A percentile compares a stretch with the other conserved stretches of the same genome.
phyloP scores from a whole-genome alignment of 2,113 vertebrate genomes.

The Bujurquina vittata region DNA sequence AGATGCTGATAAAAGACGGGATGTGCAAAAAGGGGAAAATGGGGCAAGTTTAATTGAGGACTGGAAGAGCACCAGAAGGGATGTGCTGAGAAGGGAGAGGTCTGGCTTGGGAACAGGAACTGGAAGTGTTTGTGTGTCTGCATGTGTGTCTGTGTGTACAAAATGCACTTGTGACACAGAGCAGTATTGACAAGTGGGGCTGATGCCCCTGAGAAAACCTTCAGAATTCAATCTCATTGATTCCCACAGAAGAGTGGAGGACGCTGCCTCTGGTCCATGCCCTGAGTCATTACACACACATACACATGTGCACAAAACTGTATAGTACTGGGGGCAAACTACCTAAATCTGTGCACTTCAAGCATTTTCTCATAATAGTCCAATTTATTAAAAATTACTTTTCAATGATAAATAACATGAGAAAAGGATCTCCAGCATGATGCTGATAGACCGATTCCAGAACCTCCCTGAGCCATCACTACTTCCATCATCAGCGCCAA shows the following conservation, averaged over 20 bases:
- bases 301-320: not conserved
- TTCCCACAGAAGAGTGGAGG: conserved; percentile 73
- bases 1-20: not conserved
- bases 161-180: conserved; percentile 86
- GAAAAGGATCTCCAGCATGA: not conserved
- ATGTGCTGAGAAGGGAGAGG: conserved; percentile 33
- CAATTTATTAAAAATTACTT: not conserved
- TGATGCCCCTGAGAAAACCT: conserved; percentile 84
- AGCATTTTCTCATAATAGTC: not conserved
- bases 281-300: conserved; percentile 71
- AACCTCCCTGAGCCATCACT: not conserved
- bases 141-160: conserved; percentile 54
- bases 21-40: conserved; percentile 12
- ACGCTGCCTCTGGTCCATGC: conserved; percentile 69
- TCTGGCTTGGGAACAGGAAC: conserved; percentile 54
- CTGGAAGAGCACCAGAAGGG: conserved; percentile 41
- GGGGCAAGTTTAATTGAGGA: conserved; percentile 51
- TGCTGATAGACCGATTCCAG: not conserved
- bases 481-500: not conserved
- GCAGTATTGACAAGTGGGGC: conserved; percentile 79
- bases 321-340: not conserved
- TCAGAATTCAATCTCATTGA: conserved; percentile 83
- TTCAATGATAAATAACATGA: not conserved
- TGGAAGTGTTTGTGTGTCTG: conserved; percentile 49
- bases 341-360: not conserved